Evolutionary conservation across 2,113 vertebrate genomes (phyloP).

Genomic region (Andinoacara biseriatus): DNA sequence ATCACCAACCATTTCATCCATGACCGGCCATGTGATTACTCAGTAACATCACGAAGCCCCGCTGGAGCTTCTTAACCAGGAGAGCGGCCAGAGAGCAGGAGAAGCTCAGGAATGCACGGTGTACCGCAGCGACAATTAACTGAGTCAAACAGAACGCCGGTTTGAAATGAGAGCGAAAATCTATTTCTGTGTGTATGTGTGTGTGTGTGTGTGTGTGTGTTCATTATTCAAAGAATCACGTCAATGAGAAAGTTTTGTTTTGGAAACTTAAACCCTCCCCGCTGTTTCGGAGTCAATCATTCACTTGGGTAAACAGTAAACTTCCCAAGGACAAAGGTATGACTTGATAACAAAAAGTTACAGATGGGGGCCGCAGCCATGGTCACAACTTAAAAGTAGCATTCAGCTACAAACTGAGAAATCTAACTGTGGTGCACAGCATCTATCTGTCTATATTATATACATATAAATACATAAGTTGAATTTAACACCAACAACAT

Average conservation of each 20-base stretch:
- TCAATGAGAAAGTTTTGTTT: conserved; percentile 7
- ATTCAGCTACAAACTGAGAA: neutral
- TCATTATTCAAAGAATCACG: neutral
- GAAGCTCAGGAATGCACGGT: conserved; percentile 53
- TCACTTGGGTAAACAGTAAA: conserved; percentile 70
- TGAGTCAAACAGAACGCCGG: neutral
- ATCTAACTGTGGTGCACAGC: neutral
- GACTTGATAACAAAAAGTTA: conserved; percentile 62
- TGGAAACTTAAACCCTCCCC: conserved; percentile 11
- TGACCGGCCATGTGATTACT: conserved; percentile 62
- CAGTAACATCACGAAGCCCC: conserved; percentile 56
- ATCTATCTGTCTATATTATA: neutral
- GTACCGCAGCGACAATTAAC: neutral
- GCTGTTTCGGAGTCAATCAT: conserved; percentile 73
- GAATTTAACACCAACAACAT: neutral
- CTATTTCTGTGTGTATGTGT: neutral
- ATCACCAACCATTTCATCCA: conserved; percentile 35
- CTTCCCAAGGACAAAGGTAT: conserved; percentile 70
- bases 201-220: neutral
- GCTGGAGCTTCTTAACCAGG: conserved; percentile 47
- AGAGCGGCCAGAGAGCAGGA: conserved; percentile 21
- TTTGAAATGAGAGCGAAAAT: neutral
- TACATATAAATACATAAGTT: neutral
- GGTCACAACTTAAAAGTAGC: neutral
- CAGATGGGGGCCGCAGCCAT: neutral